Evolutionary conservation across 2,888 invertebrate genomes (phyloP).

Genomic region (Pollenia labialis): DNA sequence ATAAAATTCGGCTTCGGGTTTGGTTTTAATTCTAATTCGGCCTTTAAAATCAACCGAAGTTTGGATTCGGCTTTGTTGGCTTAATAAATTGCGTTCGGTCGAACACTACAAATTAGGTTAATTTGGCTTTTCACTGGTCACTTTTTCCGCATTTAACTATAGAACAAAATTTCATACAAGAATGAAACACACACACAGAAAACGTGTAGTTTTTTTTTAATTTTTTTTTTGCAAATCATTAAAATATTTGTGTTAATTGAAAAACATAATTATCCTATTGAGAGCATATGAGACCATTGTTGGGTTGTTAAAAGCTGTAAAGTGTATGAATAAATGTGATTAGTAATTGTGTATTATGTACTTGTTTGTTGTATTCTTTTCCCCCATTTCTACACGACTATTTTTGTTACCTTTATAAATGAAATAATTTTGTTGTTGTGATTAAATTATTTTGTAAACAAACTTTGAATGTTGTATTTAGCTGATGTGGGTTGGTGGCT

Average conservation of each 20-base stretch:
- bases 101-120: slow-evolving; percentile 27
- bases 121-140: background rate
- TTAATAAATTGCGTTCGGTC: no score
- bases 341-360: slow-evolving; percentile 22
- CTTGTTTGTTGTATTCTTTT: background rate
- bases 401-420: no score
- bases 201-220: background rate
- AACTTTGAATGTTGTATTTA: no score
- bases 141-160: background rate
- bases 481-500: no score
- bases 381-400: background rate
- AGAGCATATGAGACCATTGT: slow-evolving; percentile 25
- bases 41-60: no score
- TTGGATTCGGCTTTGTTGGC: no score
- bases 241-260: slow-evolving; percentile 59
- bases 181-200: background rate
- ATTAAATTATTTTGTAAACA: no score
- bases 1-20: no score
- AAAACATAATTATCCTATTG: slow-evolving; percentile 62
- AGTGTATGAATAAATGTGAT: slow-evolving; percentile 28
- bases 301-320: slow-evolving; percentile 45
- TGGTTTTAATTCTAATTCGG: no score
- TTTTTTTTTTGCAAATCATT: slow-evolving; percentile 52
- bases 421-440: no score
- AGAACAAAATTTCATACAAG: slow-evolving; percentile 9